Conservation (phyloP, 2,113 vertebrate genomes). For the Pseudopodoces humilis region DNA sequence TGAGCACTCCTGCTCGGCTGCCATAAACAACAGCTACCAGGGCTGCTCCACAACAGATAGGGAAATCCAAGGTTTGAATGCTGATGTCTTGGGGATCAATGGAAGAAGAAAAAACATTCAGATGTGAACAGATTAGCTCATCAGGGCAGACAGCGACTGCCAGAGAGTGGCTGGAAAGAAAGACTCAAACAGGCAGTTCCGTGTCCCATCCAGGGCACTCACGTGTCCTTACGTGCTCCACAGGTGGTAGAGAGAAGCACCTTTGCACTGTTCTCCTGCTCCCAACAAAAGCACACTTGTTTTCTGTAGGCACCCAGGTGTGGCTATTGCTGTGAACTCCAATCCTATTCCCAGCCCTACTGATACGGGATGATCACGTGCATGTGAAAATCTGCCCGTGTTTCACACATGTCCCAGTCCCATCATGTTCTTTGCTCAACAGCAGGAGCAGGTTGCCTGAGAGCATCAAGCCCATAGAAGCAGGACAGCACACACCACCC, state of each 20-base stretch:
- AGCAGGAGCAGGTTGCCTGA: background rate
- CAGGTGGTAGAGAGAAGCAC: background rate
- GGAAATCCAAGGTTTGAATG: background rate
- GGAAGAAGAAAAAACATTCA: background rate
- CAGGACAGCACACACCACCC: background rate
- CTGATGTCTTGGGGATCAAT: background rate
- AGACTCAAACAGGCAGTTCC: background rate
- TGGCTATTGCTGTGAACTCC: background rate
- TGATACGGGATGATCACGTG: accelerated
- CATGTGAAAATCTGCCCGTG: accelerated
- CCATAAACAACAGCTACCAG: background rate
- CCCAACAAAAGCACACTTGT: background rate
- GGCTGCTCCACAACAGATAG: background rate
- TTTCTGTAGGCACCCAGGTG: background rate
- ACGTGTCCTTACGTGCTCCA: background rate
- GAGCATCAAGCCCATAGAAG: background rate
- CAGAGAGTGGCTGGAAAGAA: background rate
- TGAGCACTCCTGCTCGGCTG: background rate
- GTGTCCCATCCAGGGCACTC: background rate
- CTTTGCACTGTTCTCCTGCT: background rate
- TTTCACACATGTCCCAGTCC: background rate
- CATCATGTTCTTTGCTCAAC: accelerated
- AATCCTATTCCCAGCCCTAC: background rate
- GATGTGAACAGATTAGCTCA: background rate
- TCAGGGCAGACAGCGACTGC: background rate